Conservation (phyloP, 2,113 vertebrate species). For the Muscicapa adusta region DNA sequence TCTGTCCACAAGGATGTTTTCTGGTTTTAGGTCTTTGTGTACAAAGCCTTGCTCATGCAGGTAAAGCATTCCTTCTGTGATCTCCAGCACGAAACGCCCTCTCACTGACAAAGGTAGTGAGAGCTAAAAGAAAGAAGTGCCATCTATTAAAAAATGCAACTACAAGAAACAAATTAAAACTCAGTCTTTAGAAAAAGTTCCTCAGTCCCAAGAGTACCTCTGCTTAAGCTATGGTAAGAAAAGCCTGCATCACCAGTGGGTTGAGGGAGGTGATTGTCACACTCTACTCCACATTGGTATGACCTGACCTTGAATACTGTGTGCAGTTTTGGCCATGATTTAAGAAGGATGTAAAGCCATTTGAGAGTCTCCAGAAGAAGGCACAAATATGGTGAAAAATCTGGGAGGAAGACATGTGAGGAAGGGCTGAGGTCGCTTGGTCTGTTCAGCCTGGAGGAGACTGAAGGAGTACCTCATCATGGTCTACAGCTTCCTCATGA, state of each 20-base stretch:
- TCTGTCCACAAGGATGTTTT: constrained; percentile 90
- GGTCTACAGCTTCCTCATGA: not conserved
- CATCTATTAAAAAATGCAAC: not conserved
- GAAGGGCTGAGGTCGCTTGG: not conserved
- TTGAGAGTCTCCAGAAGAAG: not conserved
- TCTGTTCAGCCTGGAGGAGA: not conserved
- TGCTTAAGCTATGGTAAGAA: not conserved
- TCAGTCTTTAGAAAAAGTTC: not conserved
- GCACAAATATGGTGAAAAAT: not conserved
- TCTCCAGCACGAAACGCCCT: constrained; percentile 87
- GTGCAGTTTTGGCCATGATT: not conserved
- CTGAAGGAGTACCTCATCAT: not conserved
- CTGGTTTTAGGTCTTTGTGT: constrained; percentile 96
- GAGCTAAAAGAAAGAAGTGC: constrained; percentile 69
- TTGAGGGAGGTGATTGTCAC: not conserved
- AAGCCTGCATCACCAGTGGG: fast-evolving
- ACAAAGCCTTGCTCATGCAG: constrained; percentile 80
- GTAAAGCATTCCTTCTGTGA: constrained; percentile 91
- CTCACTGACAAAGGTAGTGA: constrained; percentile 82
- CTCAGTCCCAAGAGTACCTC: not conserved
- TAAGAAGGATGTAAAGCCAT: not conserved
- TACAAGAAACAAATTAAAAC: not conserved
- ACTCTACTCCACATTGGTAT: not conserved
- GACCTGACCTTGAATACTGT: not conserved
- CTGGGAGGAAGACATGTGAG: not conserved